A percentile compares a stretch with the other conserved stretches of the same genome.
These are phyloP conservation scores for Zoanthus gigantus DNA, from an alignment of 92 coral and sea anemone species.

Conservation along the genomic window DNA sequence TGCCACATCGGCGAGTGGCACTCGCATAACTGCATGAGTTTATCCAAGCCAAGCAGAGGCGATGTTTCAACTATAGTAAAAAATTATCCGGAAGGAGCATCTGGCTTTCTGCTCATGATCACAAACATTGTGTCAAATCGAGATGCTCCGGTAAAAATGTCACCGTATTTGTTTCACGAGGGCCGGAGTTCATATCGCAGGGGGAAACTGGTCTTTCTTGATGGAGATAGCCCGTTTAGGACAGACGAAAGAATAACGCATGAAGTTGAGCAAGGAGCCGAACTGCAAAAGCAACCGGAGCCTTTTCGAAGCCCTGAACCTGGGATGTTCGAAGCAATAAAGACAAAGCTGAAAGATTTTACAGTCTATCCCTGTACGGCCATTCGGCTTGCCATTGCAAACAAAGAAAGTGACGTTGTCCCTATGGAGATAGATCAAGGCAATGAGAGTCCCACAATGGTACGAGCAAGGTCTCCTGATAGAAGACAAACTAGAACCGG, in stretches of 20 bases:
- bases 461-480: neutral
- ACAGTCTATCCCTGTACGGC: neutral
- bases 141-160: slow-evolving; percentile 33
- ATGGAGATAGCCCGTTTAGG: slow-evolving; percentile 46
- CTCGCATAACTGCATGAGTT: slow-evolving; percentile 81
- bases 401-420: neutral
- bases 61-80: slow-evolving; percentile 74
- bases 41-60: slow-evolving; percentile 78
- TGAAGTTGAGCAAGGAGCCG: slow-evolving; percentile 30
- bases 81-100: slow-evolving; percentile 76
- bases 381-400: no score
- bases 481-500: neutral
- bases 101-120: slow-evolving; percentile 84
- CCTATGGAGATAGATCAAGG: slow-evolving; percentile 22
- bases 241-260: neutral
- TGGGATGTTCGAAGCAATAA: neutral
- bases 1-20: slow-evolving; percentile 98
- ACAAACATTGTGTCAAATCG: slow-evolving; percentile 65
- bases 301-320: neutral
- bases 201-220: slow-evolving; percentile 45
- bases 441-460: neutral
- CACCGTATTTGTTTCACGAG: slow-evolving; percentile 60
- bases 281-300: neutral
- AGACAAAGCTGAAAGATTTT: neutral
- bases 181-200: neutral